A percentile compares a stretch with the other conserved stretches of the same genome.
Conservation (phyloP, 2,888 invertebrate genomes). For the Agrochola lychnidis region DNA sequence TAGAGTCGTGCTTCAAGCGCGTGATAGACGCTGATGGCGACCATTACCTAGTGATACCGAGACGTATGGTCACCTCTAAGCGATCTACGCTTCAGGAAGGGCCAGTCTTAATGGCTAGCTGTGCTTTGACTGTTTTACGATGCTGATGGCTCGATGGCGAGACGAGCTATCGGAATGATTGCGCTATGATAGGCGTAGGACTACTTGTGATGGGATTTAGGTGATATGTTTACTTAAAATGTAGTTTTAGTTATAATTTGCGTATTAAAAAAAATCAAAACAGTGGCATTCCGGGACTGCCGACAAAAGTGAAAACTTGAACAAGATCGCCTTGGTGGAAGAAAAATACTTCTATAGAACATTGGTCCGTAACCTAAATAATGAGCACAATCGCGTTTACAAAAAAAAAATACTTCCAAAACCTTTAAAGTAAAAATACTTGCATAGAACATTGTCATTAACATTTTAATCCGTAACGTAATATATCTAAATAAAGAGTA, state of each 20-base stretch:
- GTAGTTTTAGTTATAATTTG: conserved; percentile 18
- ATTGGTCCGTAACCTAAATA: no score
- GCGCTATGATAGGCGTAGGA: conserved; percentile 46
- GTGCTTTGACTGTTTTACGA: conserved; percentile 65
- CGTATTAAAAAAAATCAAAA: no score
- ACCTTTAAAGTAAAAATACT: no score
- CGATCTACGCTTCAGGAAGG: conserved; percentile 65
- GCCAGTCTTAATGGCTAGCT: conserved; percentile 60
- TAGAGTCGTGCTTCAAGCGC: conserved; percentile 58
- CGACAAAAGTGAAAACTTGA: no score
- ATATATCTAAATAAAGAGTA: no score
- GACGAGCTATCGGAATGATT: conserved; percentile 56
- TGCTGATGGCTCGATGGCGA: conserved; percentile 27
- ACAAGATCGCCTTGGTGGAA: no score
- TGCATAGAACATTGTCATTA: no score
- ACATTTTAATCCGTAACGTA: no score
- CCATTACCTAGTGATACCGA: conserved; percentile 67
- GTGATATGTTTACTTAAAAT: conserved; percentile 21
- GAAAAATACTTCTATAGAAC: no score
- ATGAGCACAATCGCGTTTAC: no score
- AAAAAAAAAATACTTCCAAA: no score
- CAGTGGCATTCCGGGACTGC: no score
- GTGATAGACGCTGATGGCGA: conserved; percentile 69
- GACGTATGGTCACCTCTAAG: conserved; percentile 64
- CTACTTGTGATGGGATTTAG: conserved; percentile 38